phyloP scores from a whole-genome alignment of 1,140 invertebrate genomes.

The Cylas formicarius region DNA sequence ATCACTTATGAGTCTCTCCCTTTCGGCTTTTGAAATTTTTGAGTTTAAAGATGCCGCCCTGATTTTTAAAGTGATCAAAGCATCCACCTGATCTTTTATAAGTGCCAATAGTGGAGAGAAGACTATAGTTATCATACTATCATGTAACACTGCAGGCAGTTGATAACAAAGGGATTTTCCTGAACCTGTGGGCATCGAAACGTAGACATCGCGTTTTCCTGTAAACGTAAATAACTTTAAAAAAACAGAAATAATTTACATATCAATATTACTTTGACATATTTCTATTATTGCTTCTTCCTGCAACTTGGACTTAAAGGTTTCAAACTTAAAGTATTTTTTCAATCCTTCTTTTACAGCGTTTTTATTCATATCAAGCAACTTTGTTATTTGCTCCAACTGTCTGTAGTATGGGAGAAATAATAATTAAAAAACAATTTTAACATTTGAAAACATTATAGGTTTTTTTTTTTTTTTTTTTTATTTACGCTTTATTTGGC shows the following conservation, averaged over 20 bases:
- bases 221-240: slow-evolving; percentile 38
- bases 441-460: too few relatives aligned
- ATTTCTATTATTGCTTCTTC: slow-evolving; percentile 34
- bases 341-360: slow-evolving; percentile 30
- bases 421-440: too few relatives aligned
- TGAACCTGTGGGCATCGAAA: slow-evolving; percentile 89
- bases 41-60: slow-evolving; percentile 81
- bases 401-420: too few relatives aligned
- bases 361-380: too few relatives aligned
- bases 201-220: slow-evolving; percentile 69
- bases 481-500: too few relatives aligned
- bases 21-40: slow-evolving; percentile 66
- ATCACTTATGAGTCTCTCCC: slow-evolving; percentile 67
- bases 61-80: slow-evolving; percentile 61
- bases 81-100: slow-evolving; percentile 76
- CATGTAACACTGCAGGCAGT: slow-evolving; percentile 70
- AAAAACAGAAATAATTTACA: slow-evolving; percentile 2
- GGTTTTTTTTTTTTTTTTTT: too few relatives aligned
- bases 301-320: slow-evolving; percentile 38
- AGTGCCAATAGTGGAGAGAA: slow-evolving; percentile 88
- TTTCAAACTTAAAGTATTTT: slow-evolving; percentile 35
- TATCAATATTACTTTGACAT: slow-evolving; percentile 27
- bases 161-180: slow-evolving; percentile 97
- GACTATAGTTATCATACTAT: slow-evolving; percentile 73
- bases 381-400: too few relatives aligned